These are phyloP conservation scores for Sylvia borin DNA, from an alignment of 2,797 vertebrate species.

Conservation along the genomic window DNA sequence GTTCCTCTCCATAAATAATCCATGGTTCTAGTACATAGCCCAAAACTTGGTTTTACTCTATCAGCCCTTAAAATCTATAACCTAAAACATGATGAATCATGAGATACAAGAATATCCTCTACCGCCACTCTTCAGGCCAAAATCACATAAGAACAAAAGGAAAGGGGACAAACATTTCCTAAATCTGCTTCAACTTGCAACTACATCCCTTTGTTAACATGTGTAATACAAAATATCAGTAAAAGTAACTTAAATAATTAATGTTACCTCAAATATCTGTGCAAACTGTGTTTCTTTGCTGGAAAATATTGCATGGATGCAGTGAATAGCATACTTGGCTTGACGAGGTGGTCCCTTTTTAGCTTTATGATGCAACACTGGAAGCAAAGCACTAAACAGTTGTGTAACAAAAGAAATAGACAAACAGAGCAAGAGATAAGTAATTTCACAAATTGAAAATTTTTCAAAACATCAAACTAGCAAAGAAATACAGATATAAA, in stretches of 20 bases:
- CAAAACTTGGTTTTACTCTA: not conserved
- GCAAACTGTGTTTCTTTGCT: conserved; percentile 98
- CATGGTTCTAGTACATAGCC: not conserved
- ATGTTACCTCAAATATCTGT: conserved; percentile 97
- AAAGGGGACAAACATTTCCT: not conserved
- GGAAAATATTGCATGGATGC: conserved; percentile 97
- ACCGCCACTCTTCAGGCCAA: not conserved
- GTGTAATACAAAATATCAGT: not conserved
- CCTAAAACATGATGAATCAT: not conserved
- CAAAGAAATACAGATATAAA: not conserved
- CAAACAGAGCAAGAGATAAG: not conserved
- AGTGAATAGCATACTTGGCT: conserved; percentile 97
- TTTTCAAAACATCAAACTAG: not conserved
- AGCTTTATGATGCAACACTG: conserved; percentile 96
- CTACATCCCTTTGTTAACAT: not conserved
- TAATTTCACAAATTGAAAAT: not conserved
- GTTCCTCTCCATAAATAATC: not conserved
- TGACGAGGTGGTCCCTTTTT: conserved; percentile 95
- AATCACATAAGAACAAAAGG: not conserved
- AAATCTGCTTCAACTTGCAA: not conserved
- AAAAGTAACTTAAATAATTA: not conserved
- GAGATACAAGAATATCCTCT: not conserved
- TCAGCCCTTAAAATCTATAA: not conserved
- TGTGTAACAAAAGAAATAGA: not conserved
- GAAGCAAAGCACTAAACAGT: conserved; percentile 84